Evolutionary conservation across 2,888 invertebrate genomes (phyloP), one percentile per base, ranked within the genome.

Genomic region (Trachelus iudaicus): DNA sequence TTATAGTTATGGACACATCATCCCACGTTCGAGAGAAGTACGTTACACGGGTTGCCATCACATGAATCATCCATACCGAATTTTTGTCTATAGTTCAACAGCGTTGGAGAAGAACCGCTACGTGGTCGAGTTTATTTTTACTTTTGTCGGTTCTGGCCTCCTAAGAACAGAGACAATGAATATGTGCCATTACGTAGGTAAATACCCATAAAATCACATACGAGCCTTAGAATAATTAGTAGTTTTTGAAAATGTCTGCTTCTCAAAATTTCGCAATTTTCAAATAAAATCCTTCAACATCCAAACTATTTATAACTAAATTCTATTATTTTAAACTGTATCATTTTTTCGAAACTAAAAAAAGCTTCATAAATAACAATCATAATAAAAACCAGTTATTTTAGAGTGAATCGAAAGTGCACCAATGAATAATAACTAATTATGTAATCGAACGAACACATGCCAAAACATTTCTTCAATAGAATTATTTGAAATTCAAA

Each of bases 1-100:
- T 77, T 80, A 78, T 78, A 77, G 79, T 82, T 85, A 85, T 86
- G 86, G 83, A 82, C 83, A 69, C 82, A 77, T 76, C 85, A 74
- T 84, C 85, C 86, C 83, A 85, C 86, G 73, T 80, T 79, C 34
- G 73, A 76, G 56, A 74, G 4, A n/a, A 34, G 37, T 35, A 74
- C 37, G 74, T 35, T 35, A 74, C n/a, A 75, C 56, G n/a, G 34
- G 30, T 31, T 30, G 35, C 37, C 35, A 68, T 56, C 15, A 34
- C 69, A 71, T 77, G 77, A 77, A 77, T 77, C 86, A 86, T 85
- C 81, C 76, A 73, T 76, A 83, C 83, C 81, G 80, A 79, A 79
- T 76, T 79, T 73, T 75, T 73, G 69, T 69, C 13, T 35, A 30
- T 34, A 69, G 34, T 33, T 75, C 34, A 75, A 69, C 56, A 69